Percentiles rank a stretch among this genome's conserved stretches.
These are phyloP conservation scores for Nowickia ferox DNA, from an alignment of 2,888 invertebrate species.

Conservation along the genomic window DNA sequence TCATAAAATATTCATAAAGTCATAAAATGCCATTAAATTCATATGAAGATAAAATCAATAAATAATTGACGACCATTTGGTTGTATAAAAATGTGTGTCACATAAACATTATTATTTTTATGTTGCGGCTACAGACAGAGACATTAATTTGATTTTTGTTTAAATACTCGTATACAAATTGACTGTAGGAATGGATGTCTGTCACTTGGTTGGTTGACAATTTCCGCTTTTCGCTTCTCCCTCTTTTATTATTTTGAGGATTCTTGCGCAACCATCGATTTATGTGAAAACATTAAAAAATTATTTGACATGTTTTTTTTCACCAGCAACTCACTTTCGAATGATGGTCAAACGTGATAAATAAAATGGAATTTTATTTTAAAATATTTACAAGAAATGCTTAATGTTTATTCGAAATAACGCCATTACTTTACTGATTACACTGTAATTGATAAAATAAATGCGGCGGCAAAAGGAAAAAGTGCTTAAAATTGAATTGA, in stretches of 20 bases:
- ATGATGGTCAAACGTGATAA: background rate
- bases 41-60: slow-evolving; percentile 51
- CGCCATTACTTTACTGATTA: too few relatives aligned
- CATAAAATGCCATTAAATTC: slow-evolving; percentile 43
- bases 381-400: too few relatives aligned
- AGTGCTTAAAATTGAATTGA: too few relatives aligned
- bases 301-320: background rate
- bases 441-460: too few relatives aligned
- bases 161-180: slow-evolving; percentile 49
- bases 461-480: too few relatives aligned
- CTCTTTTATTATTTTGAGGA: slow-evolving; percentile 8
- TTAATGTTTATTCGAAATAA: too few relatives aligned
- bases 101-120: slow-evolving; percentile 12
- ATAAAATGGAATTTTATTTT: background rate
- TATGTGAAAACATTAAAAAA: slow-evolving; percentile 16
- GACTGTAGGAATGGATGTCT: slow-evolving; percentile 4
- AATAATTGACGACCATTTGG: slow-evolving; percentile 35
- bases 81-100: slow-evolving; percentile 32
- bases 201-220: slow-evolving; percentile 29
- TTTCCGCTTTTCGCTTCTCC: slow-evolving; percentile 18
- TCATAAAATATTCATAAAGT: slow-evolving; percentile 35
- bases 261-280: slow-evolving; percentile 23
- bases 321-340: background rate
- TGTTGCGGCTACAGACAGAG: background rate
- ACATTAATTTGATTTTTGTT: slow-evolving; percentile 13